Conservation (phyloP, 2,797 vertebrate genomes). For the Rousettus madagascariensis region DNA sequence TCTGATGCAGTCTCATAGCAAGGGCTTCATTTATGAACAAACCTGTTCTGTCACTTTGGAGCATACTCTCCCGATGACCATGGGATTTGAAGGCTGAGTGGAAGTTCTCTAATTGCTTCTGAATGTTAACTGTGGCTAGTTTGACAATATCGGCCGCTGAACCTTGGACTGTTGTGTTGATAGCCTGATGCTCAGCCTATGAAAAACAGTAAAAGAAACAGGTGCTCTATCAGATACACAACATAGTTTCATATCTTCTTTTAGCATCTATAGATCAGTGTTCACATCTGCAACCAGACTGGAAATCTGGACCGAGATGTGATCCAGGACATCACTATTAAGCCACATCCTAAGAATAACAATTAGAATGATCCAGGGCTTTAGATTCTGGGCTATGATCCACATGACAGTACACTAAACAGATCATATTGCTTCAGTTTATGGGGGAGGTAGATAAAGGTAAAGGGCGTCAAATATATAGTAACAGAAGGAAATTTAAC, state of each 20-base stretch:
- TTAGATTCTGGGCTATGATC: neutral
- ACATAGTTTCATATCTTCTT: neutral
- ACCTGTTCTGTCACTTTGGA: constrained; percentile 73
- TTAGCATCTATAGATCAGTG: neutral
- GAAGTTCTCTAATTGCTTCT: constrained; percentile 88
- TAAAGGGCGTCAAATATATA: no score
- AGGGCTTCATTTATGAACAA: neutral
- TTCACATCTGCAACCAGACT: neutral
- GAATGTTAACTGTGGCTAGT: constrained; percentile 95
- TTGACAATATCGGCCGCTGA: constrained; percentile 99
- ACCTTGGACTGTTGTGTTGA: constrained; percentile 97
- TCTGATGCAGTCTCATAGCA: neutral
- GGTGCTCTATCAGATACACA: neutral
- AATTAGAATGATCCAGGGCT: neutral
- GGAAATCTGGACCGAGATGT: neutral
- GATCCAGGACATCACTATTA: neutral
- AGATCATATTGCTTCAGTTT: neutral
- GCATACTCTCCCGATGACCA: constrained; percentile 84
- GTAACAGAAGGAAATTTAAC: no score
- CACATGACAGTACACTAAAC: neutral
- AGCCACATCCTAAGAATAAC: neutral
- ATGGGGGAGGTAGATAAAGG: neutral
- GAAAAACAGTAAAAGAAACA: constrained; percentile 3
- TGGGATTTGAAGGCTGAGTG: constrained; percentile 87
- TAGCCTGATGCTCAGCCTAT: constrained; percentile 97